phyloP scores from a whole-genome alignment of 2,797 vertebrate genomes.

The Liparis tanakae region DNA sequence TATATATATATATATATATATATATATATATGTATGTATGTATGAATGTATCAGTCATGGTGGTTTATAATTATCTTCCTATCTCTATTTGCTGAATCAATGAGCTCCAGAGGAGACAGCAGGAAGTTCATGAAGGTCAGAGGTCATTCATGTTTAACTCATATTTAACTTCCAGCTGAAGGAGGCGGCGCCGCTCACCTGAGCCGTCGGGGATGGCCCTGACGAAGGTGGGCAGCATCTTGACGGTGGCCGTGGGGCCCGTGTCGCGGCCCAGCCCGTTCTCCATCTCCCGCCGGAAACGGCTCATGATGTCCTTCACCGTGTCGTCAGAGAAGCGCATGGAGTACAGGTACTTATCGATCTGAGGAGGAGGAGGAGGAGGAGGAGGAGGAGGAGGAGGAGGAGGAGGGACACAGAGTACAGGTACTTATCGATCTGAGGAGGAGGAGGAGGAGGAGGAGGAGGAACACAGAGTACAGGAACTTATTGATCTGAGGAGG shows the following conservation, averaged over 20 bases:
- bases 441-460: no score
- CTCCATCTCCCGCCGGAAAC: conserved; percentile 92
- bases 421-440: no score
- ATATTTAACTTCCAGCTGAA: conserved; percentile 12
- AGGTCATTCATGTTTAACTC: conserved; percentile 7
- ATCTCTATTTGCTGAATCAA: background rate
- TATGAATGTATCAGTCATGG: background rate
- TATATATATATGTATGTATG: no score
- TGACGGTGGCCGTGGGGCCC: conserved; percentile 91
- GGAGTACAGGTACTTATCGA: conserved; percentile 97
- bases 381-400: no score
- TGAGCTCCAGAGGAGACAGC: background rate
- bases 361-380: conserved; percentile 76
- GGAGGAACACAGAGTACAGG: no score
- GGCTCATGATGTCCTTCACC: conserved; percentile 90
- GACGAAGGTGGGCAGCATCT: conserved; percentile 98
- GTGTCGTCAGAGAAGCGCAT: conserved; percentile 97
- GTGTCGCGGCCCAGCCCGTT: conserved; percentile 91
- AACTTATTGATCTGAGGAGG: no score
- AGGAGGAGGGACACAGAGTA: no score
- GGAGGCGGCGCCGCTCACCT: conserved; percentile 76
- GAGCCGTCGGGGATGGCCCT: conserved; percentile 97
- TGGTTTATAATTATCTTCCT: background rate
- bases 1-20: no score
- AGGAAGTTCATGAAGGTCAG: background rate